phyloP scores from a whole-genome alignment of 2,888 invertebrate genomes.

The Andrena dorsata region DNA sequence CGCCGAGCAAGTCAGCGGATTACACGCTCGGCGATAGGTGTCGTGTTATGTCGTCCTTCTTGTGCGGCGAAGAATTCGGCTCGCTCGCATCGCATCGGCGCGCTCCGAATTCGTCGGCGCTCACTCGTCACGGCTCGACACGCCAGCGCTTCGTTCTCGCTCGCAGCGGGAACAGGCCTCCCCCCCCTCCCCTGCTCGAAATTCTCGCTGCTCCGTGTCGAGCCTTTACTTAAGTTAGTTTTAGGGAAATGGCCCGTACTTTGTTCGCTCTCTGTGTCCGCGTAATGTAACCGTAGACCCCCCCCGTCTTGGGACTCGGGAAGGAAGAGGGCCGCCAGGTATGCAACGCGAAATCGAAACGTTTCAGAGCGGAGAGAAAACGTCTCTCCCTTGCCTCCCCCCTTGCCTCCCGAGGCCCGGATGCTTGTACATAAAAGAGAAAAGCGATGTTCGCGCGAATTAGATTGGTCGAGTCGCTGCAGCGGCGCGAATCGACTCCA shows the following conservation, averaged over 20 bases:
- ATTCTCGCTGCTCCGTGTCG: constrained; percentile 23
- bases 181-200: background rate
- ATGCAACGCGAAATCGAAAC: background rate
- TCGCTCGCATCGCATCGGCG: background rate
- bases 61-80: background rate
- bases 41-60: background rate
- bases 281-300: constrained; percentile 62
- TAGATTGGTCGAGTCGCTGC: constrained; percentile 17
- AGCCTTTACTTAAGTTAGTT: constrained; percentile 29
- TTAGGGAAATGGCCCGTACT: constrained; percentile 55
- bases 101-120: background rate
- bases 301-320: constrained; percentile 2
- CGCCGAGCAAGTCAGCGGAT: background rate
- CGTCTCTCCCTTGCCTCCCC: background rate
- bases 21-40: background rate
- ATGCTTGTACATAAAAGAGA: constrained; percentile 57
- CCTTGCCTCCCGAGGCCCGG: constrained; percentile 9
- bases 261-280: constrained; percentile 56
- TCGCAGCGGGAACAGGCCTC: background rate
- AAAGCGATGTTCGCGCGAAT: constrained; percentile 13
- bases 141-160: background rate
- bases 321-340: background rate
- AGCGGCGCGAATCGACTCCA: constrained; percentile 3
- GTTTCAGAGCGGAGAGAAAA: background rate
- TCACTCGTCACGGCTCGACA: constrained; percentile 1